A percentile compares a stretch with the other conserved stretches of the same genome.
phyloP scores from a whole-genome alignment of 1,140 invertebrate genomes.

The Brachionus angularis region DNA sequence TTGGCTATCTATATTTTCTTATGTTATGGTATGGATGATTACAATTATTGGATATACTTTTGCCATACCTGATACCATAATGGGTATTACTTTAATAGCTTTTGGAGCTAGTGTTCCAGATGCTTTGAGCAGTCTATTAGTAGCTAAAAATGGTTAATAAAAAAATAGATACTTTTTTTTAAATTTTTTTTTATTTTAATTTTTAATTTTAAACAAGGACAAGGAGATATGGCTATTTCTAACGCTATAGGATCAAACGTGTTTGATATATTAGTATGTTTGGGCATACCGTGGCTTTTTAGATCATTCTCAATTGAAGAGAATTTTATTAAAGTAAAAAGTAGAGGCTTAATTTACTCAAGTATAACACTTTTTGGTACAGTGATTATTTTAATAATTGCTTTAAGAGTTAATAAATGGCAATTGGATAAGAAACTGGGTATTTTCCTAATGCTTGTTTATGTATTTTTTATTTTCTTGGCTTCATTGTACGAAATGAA shows the following conservation, averaged over 20 bases:
- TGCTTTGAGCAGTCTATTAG: constrained; percentile 60
- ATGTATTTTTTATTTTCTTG: constrained; percentile 71
- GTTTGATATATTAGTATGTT: constrained; percentile 58
- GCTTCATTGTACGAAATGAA: constrained; percentile 79
- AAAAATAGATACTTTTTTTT: constrained; percentile 58
- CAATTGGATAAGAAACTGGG: constrained; percentile 63
- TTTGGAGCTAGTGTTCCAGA: constrained; percentile 61
- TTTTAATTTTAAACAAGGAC: no score
- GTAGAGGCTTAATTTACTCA: constrained; percentile 52
- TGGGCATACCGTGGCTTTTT: constrained; percentile 52
- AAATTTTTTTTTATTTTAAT: not conserved
- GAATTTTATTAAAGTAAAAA: constrained; percentile 24
- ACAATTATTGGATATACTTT: constrained; percentile 63
- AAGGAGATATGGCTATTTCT: constrained; percentile 58
- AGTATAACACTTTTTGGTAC: constrained; percentile 52
- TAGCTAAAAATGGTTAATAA: constrained; percentile 63
- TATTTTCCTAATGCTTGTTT: constrained; percentile 70
- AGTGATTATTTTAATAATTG: constrained; percentile 49
- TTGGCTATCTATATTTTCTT: constrained; percentile 81
- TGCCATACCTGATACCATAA: constrained; percentile 58
- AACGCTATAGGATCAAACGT: constrained; percentile 58
- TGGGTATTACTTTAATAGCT: constrained; percentile 60
- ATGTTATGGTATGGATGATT: constrained; percentile 85
- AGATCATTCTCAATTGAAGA: constrained; percentile 4
- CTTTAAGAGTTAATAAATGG: constrained; percentile 51